These are phyloP conservation scores for Lepilemur septentrionalis DNA, from an alignment of 2,797 vertebrate genomes.

Conservation along the genomic window DNA sequence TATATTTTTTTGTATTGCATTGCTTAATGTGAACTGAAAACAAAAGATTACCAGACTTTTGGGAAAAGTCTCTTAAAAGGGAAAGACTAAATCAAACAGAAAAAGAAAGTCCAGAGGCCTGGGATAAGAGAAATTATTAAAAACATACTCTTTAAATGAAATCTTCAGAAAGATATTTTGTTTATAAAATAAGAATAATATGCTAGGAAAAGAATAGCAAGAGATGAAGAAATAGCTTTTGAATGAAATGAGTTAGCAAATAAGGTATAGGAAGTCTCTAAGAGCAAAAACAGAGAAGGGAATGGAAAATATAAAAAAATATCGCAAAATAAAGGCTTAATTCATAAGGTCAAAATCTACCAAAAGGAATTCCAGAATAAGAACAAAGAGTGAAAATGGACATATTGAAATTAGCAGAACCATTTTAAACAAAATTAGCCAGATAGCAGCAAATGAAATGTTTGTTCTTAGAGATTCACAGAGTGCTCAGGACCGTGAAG, in stretches of 20 bases:
- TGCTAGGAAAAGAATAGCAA: not conserved
- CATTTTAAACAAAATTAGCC: not conserved
- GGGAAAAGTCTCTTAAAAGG: not conserved
- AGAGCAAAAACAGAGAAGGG: not conserved
- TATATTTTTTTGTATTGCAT: not conserved
- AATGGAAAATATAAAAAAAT: not conserved
- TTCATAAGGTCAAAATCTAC: not conserved
- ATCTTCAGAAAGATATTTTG: not conserved
- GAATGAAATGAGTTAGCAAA: not conserved
- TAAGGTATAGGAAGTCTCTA: not conserved
- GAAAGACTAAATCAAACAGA: not conserved
- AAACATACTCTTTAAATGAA: not conserved
- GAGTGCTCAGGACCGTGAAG: not conserved
- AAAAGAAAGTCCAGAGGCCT: not conserved
- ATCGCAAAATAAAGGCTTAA: slow-evolving; percentile 16
- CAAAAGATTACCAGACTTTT: not conserved
- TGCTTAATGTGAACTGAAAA: not conserved
- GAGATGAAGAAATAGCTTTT: not conserved
- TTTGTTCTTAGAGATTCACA: not conserved
- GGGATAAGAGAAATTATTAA: not conserved
- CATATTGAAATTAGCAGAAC: not conserved
- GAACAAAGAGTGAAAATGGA: not conserved
- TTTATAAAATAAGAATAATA: not conserved
- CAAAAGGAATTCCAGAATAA: not conserved
- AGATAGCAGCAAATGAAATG: not conserved